A percentile compares a stretch with the other conserved stretches of the same genome.
Evolutionary conservation across 2,888 invertebrate species (phyloP).

Genomic region (Nasonovia ribisnigri): DNA sequence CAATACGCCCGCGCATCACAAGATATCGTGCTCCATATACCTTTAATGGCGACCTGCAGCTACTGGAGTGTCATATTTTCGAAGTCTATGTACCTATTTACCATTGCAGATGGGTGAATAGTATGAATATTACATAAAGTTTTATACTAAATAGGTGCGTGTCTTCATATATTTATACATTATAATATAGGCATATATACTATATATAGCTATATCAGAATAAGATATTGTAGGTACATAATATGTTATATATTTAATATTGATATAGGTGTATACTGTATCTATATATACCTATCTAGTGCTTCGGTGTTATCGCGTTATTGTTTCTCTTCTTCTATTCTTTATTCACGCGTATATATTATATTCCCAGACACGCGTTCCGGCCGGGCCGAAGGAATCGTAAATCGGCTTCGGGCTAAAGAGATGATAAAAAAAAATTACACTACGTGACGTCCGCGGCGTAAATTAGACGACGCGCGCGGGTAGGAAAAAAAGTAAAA

Average conservation of each 20-base stretch:
- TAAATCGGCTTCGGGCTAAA: constrained; percentile 55
- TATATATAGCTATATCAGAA: not conserved
- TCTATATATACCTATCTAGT: not conserved
- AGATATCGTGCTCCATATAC: too few relatives aligned
- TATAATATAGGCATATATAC: too few relatives aligned
- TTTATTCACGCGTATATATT: constrained; percentile 11
- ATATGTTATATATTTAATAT: not conserved
- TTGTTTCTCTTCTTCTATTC: not conserved
- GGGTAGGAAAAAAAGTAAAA: constrained; percentile 40
- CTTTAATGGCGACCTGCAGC: not conserved
- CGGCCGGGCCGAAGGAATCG: constrained; percentile 4
- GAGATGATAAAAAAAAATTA: constrained; percentile 53
- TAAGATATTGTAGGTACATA: not conserved
- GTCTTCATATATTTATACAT: too few relatives aligned
- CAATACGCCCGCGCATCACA: not conserved
- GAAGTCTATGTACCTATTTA: not conserved
- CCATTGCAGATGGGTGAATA: not conserved
- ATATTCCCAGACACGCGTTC: constrained; percentile 14
- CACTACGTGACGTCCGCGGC: constrained; percentile 56
- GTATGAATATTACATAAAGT: not conserved
- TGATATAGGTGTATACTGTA: not conserved
- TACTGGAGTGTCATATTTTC: not conserved
- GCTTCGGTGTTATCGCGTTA: not conserved
- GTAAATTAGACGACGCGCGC: constrained; percentile 59
- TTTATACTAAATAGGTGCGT: not conserved